A percentile compares a stretch with the other conserved stretches of the same genome.
Evolutionary conservation across 2,113 vertebrate genomes (phyloP).

Genomic region (Pipra filicauda): DNA sequence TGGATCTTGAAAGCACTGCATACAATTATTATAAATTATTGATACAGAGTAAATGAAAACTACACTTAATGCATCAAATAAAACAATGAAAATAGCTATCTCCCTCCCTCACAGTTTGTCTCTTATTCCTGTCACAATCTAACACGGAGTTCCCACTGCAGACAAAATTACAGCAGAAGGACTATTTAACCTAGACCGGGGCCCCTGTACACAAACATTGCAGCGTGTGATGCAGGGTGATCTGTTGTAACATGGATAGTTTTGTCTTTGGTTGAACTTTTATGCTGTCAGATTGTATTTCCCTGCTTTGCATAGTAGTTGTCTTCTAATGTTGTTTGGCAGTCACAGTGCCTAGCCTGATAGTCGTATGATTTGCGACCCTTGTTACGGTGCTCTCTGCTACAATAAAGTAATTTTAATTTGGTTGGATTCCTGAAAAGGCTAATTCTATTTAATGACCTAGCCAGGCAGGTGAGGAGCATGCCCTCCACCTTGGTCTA

Average conservation of each 20-base stretch:
- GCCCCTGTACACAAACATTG: fast-evolving
- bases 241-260: fast-evolving
- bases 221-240: not conserved
- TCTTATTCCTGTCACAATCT: not conserved
- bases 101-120: not conserved
- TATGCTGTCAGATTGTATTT: not conserved
- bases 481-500: not conserved
- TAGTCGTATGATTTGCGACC: not conserved
- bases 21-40: not conserved
- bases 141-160: not conserved
- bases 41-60: not conserved
- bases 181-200: not conserved
- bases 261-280: not conserved
- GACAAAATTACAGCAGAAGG: not conserved
- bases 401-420: not conserved
- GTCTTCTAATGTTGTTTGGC: not conserved
- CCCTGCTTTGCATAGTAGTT: not conserved
- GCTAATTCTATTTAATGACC: not conserved
- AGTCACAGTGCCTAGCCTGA: not conserved
- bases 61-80: not conserved
- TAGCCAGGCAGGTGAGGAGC: not conserved
- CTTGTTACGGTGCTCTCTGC: not conserved
- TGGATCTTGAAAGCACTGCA: not conserved
- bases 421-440: not conserved
- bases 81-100: not conserved